These are phyloP conservation scores for Cisticola juncidis DNA, from an alignment of 2,113 vertebrate genomes.

Conservation along the genomic window DNA sequence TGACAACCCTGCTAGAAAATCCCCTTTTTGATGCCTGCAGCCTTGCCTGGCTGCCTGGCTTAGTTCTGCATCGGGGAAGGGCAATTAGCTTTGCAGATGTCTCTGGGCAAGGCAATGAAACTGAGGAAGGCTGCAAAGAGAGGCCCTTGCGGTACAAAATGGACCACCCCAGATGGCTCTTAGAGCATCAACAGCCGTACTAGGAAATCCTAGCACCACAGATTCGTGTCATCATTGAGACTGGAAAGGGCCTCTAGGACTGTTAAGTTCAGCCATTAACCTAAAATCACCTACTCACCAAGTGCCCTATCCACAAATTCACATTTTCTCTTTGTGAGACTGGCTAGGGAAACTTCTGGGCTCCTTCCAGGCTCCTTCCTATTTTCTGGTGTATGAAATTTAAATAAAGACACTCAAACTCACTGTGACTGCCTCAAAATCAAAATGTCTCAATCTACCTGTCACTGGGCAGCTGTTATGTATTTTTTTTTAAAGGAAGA, in stretches of 20 bases:
- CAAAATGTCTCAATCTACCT: not conserved
- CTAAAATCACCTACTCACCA: fast-evolving
- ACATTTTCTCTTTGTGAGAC: fast-evolving
- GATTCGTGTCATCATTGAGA: not conserved
- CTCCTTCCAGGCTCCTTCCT: not conserved
- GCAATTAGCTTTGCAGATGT: not conserved
- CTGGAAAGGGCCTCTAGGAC: not conserved
- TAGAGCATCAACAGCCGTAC: fast-evolving
- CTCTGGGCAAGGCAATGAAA: not conserved
- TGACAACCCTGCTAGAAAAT: not conserved
- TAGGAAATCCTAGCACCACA: not conserved
- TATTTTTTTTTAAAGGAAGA: not conserved
- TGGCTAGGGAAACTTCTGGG: not conserved
- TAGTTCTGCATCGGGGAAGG: not conserved
- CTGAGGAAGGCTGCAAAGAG: not conserved
- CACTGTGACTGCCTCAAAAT: not conserved
- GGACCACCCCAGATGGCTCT: not conserved
- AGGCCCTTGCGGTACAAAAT: not conserved
- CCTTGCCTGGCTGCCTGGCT: not conserved
- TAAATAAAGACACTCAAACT: not conserved
- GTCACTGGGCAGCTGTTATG: too few species aligned
- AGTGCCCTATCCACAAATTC: not conserved
- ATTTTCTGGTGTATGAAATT: not conserved
- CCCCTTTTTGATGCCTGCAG: not conserved
- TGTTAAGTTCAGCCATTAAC: not conserved